phyloP scores from a whole-genome alignment of 2,113 vertebrate genomes.

The Beaufortia kweichowensis region DNA sequence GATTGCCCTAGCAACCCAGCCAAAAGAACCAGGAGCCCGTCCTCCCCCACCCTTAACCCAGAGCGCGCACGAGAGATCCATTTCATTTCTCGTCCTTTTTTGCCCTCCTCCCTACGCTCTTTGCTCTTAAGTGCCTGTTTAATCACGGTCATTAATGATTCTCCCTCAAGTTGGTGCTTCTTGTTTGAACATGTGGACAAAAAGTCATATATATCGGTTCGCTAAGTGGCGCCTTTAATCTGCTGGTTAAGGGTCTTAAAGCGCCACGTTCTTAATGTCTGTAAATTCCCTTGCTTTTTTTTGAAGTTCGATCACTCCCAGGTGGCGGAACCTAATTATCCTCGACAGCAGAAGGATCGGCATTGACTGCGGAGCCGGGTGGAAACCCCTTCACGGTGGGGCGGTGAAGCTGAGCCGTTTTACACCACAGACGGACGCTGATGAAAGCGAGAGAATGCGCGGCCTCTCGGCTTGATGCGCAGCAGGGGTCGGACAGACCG shows the following conservation, averaged over 20 bases:
- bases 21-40: constrained; percentile 43
- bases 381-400: constrained; percentile 39
- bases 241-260: constrained; percentile 49
- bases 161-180: constrained; percentile 47
- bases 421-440: constrained; percentile 45
- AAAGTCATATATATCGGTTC: constrained; percentile 38
- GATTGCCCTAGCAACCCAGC: constrained; percentile 67
- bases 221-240: constrained; percentile 56
- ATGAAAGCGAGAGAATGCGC: constrained; percentile 47
- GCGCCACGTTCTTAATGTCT: constrained; percentile 37
- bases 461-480: constrained; percentile 15
- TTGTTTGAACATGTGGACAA: constrained; percentile 53
- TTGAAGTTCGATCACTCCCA: constrained; percentile 55
- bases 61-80: constrained; percentile 24
- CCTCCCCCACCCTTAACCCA: constrained; percentile 58
- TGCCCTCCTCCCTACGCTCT: constrained; percentile 12
- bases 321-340: constrained; percentile 61
- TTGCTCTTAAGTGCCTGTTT: constrained; percentile 49
- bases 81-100: constrained; percentile 28
- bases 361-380: constrained; percentile 2
- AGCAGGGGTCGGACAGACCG: constrained; percentile 13
- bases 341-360: constrained; percentile 52
- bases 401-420: constrained; percentile 38
- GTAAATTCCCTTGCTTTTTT: constrained; percentile 55
- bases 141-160: constrained; percentile 55